Evolutionary conservation across 2,888 invertebrate species (phyloP).

Genomic region (Dyspetes luteomarginatus): DNA sequence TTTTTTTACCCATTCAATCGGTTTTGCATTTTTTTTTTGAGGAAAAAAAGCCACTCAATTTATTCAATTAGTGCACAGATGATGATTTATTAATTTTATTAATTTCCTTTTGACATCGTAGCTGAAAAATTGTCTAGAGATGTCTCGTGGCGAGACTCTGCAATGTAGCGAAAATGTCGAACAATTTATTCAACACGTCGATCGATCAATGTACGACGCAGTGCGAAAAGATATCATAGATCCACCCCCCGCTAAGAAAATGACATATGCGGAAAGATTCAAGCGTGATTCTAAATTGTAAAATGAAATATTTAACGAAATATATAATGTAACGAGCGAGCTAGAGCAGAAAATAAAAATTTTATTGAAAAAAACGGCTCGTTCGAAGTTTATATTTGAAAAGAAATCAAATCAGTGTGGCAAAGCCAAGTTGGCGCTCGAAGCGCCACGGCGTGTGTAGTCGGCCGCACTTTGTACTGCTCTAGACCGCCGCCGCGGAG

Average conservation of each 20-base stretch:
- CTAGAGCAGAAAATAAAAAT: too few species aligned
- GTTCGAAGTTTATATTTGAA: too few species aligned
- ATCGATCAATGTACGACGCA: constrained; percentile 68
- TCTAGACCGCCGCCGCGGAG: background rate
- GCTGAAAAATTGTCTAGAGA: constrained; percentile 70
- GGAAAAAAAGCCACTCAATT: background rate
- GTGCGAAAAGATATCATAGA: constrained; percentile 47
- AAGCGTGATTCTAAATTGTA: constrained; percentile 58
- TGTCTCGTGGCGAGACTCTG: constrained; percentile 64
- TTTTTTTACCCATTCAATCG: too few species aligned
- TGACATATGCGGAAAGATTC: constrained; percentile 70
- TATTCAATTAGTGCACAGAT: too few species aligned
- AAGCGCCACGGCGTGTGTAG: too few species aligned
- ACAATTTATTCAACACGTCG: constrained; percentile 71
- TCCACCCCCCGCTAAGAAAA: constrained; percentile 55
- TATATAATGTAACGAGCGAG: too few species aligned
- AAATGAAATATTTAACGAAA: too few species aligned
- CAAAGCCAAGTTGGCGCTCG: too few species aligned
- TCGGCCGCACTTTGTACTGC: constrained; percentile 5
- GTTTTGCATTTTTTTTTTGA: too few species aligned
- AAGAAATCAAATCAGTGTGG: too few species aligned
- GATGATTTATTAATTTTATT: too few species aligned
- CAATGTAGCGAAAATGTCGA: constrained; percentile 68
- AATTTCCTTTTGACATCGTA: constrained; percentile 20
- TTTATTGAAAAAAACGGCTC: too few species aligned